A percentile compares a stretch with the other conserved stretches of the same genome.
These are phyloP conservation scores for Xenops minutus DNA, from an alignment of 2,797 vertebrate species.

Conservation along the genomic window DNA sequence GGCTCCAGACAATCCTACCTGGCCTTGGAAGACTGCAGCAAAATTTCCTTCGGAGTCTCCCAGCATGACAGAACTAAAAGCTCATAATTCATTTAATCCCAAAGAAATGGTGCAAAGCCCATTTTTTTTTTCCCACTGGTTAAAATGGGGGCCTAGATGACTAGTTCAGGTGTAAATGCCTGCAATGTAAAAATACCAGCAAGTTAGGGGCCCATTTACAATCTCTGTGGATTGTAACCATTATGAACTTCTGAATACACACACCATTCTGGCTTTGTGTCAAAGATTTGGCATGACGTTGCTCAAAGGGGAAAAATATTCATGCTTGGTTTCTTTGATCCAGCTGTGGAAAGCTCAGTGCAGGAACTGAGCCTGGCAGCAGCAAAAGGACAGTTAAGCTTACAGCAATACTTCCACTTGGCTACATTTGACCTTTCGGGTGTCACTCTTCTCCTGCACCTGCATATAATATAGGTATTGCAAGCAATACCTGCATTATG, in stretches of 20 bases:
- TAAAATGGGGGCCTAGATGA: background rate
- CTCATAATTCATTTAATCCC: background rate
- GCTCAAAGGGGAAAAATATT: background rate
- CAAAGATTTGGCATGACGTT: background rate
- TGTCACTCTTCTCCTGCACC: background rate
- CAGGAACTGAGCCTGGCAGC: background rate
- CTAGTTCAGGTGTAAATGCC: background rate
- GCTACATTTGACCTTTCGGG: background rate
- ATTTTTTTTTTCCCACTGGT: background rate
- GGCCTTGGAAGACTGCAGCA: background rate
- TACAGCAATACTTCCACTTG: background rate
- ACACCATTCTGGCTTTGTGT: background rate
- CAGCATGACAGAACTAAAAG: background rate
- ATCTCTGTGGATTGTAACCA: background rate
- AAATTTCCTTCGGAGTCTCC: background rate
- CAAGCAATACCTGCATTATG: background rate
- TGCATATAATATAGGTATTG: background rate
- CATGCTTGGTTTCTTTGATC: constrained; percentile 13
- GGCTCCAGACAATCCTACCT: background rate
- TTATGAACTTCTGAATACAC: background rate
- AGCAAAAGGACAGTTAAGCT: background rate
- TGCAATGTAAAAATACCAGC: background rate
- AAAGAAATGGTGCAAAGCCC: background rate
- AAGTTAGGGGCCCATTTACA: background rate
- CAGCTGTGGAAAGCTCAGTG: background rate